Base-by-base conservation (phyloP, 2,797 vertebrate genomes). In the Myotis findleyi region DNA sequence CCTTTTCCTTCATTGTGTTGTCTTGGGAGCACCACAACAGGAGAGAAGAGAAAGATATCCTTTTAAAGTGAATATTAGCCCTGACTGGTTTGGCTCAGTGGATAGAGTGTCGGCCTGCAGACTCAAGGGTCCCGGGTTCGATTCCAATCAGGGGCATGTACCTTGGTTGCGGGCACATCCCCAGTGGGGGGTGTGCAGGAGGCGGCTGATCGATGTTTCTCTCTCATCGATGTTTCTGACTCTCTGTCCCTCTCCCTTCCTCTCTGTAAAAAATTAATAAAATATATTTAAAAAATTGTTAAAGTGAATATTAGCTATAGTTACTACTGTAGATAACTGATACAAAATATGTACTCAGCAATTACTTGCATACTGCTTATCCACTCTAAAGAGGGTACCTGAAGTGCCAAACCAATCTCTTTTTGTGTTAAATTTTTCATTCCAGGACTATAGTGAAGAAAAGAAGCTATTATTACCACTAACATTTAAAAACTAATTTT, bases 401-500 rank as follows among this genome's bases (percentile, higher is more conserved):
- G 33, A 69, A 81, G 66, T 11, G 53, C 10, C 59, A 90, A 82
- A 53, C 36, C 36, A 57, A 47, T 5, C 49, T 64, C 44, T 85
- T 47, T 57, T 81, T 72, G 14, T 88, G 25, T 77, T 69, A 51
- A 73, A 23, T 17, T 66, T 88, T 93, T 49, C 57, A 82, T 86
- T 59, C 30, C 47, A 66, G 57, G 12, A 71, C 20, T 41, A 66
- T 5, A 73, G n/a, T 36, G 27, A 5, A 75, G 49, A 66, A 88
- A 95, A 59, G 30, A 83, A 77, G 55, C 11, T 59, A 41, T 51
- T 69, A 13, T 62, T 27, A 72, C 11, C 47, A 82, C 47, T 33
- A 53, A 76, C 25, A 66, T 57, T 51, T 77, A 80, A 84, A 90
- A 91, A 62, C n/a, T 36, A 41, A 93, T 30, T 57, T 87, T 87